Evolutionary conservation across 2,113 vertebrate genomes (phyloP), one percentile per base, ranked within the genome.

Genomic region (Pseudorasbora parva): DNA sequence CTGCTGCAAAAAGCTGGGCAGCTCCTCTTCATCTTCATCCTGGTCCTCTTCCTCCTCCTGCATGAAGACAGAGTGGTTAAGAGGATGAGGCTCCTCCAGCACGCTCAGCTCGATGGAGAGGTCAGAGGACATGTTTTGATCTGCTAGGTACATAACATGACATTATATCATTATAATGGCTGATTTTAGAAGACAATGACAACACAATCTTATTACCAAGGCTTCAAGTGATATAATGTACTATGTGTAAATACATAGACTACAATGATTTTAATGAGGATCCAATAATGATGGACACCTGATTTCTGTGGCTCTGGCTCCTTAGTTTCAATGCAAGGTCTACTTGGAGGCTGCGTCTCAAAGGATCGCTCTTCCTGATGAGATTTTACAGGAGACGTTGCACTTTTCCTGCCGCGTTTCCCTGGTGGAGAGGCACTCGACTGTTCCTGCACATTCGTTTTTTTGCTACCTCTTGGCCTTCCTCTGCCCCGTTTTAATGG

Each of bases 51-150:
- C 89, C 3, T 91, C 93, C 27, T 89, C 90, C 45, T 86, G 81
- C 23, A 85, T 25, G 23, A 85, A 64, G 21, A 88, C 75, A 8
- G 86, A 23, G 6, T 56, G 51, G 60, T 72, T 75, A 21, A 78
- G 37, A 12, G 84, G 74, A 11, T 84, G 80, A 27, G 82, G 80
- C 4, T 92, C 88, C 64, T 93, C 90, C 33, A 89, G 72, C 9
- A 88, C 75, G 86, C 90, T 93, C 66, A 93, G 91, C 83, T 94
- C 92, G 21, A 93, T 90, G 15, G 93, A 93, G 1, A 93, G 86
- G 86, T 93, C 93, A 66, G 92, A 93, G 9, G 92, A 91, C 33
- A 88, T 41, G 56, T 85, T n/a, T 43, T 68, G 45, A 45, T 77
- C 82, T 80, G 57, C 2, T 82, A 51, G 21, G 47, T 9, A 85